These are phyloP conservation scores for Entomyzon cyanotis DNA, from an alignment of 2,113 vertebrate genomes.

Conservation along the genomic window DNA sequence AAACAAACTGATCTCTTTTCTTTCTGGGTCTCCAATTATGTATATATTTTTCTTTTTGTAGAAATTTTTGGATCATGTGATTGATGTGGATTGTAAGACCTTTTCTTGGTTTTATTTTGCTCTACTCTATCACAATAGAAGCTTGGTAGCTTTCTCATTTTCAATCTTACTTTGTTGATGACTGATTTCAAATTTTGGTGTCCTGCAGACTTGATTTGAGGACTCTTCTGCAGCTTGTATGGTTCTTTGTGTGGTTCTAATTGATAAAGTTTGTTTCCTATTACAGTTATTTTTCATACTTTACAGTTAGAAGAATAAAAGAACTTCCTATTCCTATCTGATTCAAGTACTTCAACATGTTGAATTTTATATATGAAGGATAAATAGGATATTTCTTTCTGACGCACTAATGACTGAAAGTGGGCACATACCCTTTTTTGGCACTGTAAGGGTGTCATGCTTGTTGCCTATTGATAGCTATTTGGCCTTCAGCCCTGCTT, in stretches of 20 bases:
- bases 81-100: background rate
- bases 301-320: background rate
- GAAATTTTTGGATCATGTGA: background rate
- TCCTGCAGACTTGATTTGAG: background rate
- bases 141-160: background rate
- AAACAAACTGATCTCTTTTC: background rate
- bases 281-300: background rate
- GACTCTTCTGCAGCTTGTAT: background rate
- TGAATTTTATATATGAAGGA: background rate
- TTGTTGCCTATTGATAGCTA: background rate
- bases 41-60: background rate
- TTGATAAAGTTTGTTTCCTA: background rate
- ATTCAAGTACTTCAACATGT: background rate
- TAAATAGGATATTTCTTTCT: background rate
- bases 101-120: background rate
- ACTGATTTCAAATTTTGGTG: background rate
- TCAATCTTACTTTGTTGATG: background rate
- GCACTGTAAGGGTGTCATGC: fast-evolving
- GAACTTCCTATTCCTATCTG: background rate
- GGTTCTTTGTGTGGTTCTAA: background rate
- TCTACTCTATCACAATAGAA: background rate
- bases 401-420: background rate
- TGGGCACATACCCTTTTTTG: background rate
- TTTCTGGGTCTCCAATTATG: background rate
- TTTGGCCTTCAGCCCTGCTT: background rate